Percentiles rank a stretch among this genome's conserved stretches.
phyloP scores from a whole-genome alignment of 2,797 vertebrate species.

The Xenopus petersii region DNA sequence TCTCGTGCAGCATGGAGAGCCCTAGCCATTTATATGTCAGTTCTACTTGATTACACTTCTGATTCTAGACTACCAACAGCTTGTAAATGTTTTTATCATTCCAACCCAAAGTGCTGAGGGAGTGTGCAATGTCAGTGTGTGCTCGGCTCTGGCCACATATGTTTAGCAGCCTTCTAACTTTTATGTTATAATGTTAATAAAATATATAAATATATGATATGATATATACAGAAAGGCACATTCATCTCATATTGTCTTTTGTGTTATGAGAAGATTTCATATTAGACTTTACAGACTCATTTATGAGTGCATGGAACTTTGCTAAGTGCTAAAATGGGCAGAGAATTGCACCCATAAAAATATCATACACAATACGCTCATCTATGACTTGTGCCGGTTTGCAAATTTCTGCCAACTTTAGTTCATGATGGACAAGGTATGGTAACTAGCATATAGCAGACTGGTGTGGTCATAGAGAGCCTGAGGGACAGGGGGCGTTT shows the following conservation, averaged over 20 bases:
- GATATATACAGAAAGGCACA: slow-evolving; percentile 6
- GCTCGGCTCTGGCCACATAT: slow-evolving; percentile 67
- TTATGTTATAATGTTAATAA: slow-evolving; percentile 58
- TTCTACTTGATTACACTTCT: slow-evolving; percentile 68
- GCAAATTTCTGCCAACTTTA: too few relatives aligned
- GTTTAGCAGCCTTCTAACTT: slow-evolving; percentile 73
- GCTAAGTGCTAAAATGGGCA: not conserved
- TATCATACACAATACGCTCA: too few relatives aligned
- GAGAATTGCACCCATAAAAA: not conserved
- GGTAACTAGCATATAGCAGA: too few relatives aligned
- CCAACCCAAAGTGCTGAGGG: slow-evolving; percentile 61
- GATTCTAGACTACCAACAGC: slow-evolving; percentile 70
- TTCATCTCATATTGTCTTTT: not conserved
- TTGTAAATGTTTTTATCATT: slow-evolving; percentile 75
- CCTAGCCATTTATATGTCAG: slow-evolving; percentile 62
- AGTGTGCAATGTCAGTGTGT: slow-evolving; percentile 55
- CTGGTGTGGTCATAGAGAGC: too few relatives aligned
- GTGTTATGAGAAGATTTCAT: not conserved
- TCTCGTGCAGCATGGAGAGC: slow-evolving; percentile 63
- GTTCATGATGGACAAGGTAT: too few relatives aligned
- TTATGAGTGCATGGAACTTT: too few relatives aligned
- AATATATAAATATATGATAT: slow-evolving; percentile 11
- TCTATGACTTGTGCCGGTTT: too few relatives aligned
- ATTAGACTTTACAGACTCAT: not conserved
- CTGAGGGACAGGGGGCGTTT: too few relatives aligned